These are phyloP conservation scores for Mythimna loreyi DNA, from an alignment of 2,888 invertebrate genomes.

Conservation along the genomic window DNA sequence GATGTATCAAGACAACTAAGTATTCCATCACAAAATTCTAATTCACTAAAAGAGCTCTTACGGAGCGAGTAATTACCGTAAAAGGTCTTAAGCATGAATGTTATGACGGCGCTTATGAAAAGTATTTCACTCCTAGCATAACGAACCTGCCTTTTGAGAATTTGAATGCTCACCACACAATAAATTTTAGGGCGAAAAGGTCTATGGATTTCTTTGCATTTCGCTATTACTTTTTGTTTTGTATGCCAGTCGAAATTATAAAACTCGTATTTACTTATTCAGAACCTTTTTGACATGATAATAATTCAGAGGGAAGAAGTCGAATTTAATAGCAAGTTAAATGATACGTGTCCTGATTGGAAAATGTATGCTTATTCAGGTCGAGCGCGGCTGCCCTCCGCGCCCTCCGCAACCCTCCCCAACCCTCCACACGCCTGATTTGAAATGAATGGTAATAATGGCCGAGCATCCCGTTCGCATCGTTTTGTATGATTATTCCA, in stretches of 20 bases:
- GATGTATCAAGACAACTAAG: slow-evolving; percentile 83
- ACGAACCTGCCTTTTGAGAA: slow-evolving; percentile 78
- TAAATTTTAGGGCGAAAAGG: slow-evolving; percentile 76
- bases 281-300: slow-evolving; percentile 85
- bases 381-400: slow-evolving; percentile 76
- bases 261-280: slow-evolving; percentile 73
- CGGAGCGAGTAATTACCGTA: slow-evolving; percentile 86
- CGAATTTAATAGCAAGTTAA: slow-evolving; percentile 91
- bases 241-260: slow-evolving; percentile 68
- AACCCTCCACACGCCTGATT: slow-evolving; percentile 88
- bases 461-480: slow-evolving; percentile 88
- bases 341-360: slow-evolving; percentile 91
- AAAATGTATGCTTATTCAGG: slow-evolving; percentile 91
- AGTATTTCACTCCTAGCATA: slow-evolving; percentile 83
- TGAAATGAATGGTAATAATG: slow-evolving; percentile 91
- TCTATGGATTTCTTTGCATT: slow-evolving; percentile 72
- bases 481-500: slow-evolving; percentile 91
- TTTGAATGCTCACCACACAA: slow-evolving; percentile 86
- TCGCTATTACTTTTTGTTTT: slow-evolving; percentile 54
- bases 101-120: slow-evolving; percentile 90
- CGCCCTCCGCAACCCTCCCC: slow-evolving; percentile 70
- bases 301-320: slow-evolving; percentile 90
- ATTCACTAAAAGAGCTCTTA: slow-evolving; percentile 82
- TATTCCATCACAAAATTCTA: slow-evolving; percentile 86
- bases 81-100: slow-evolving; percentile 90